Conservation (phyloP, 2,113 vertebrate species). For the Elachura formosa region DNA sequence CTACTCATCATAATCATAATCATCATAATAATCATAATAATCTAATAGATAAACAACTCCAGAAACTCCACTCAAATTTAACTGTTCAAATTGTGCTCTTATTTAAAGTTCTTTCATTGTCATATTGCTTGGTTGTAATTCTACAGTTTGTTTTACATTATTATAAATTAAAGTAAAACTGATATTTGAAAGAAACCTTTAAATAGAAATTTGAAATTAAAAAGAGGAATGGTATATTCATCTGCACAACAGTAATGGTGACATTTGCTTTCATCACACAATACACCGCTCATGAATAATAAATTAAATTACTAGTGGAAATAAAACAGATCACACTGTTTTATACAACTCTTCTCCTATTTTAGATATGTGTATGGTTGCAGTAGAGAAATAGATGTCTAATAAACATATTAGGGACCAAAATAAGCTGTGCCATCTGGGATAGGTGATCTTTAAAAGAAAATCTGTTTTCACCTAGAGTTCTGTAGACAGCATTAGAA, state of each 20-base stretch:
- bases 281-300: fast-evolving
- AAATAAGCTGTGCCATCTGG: neutral
- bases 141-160: neutral
- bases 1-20: too few relatives aligned
- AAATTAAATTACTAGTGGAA: fast-evolving
- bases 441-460: neutral
- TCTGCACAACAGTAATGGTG: neutral
- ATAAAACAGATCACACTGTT: neutral
- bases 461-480: neutral
- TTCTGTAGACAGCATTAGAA: neutral
- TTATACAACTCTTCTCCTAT: neutral
- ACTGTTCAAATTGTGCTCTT: neutral
- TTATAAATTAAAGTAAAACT: neutral
- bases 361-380: neutral
- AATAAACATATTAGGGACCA: neutral
- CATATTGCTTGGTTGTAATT: neutral
- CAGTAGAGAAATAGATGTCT: neutral
- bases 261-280: neutral
- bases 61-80: neutral
- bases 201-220: neutral
- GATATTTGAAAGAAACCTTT: neutral
- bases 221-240: neutral
- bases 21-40: too few relatives aligned
- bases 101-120: neutral
- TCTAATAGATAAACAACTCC: neutral